Evolutionary conservation across 2,113 vertebrate species (phyloP).

Genomic region (Sialia sialis): DNA sequence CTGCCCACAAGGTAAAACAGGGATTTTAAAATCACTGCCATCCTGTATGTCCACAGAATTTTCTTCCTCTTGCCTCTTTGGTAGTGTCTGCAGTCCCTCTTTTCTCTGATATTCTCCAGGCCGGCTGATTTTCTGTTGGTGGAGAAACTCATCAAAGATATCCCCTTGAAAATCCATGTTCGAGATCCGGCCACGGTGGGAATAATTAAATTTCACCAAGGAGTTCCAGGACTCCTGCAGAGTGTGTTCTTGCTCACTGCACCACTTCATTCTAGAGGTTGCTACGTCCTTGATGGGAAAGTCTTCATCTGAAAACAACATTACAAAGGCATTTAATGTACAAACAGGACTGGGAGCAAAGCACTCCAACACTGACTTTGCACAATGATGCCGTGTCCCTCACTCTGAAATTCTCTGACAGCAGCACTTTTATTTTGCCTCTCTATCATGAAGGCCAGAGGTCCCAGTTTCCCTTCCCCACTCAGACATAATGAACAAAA

Average conservation of each 20-base stretch:
- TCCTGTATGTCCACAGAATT: constrained; percentile 56
- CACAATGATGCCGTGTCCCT: neutral
- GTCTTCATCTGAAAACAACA: constrained; percentile 62
- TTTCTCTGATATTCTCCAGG: constrained; percentile 33
- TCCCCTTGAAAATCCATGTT: constrained; percentile 86
- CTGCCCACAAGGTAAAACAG: constrained; percentile 86
- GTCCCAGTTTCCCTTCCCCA: neutral
- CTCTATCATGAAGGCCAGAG: neutral
- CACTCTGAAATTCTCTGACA: neutral
- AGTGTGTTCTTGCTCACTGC: constrained; percentile 78
- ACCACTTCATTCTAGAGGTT: constrained; percentile 51
- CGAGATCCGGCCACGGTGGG: constrained; percentile 89
- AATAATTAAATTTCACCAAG: constrained; percentile 87
- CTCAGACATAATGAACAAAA: neutral
- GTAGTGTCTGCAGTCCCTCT: constrained; percentile 38
- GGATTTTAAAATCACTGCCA: constrained; percentile 84
- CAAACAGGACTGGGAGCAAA: neutral
- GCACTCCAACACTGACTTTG: neutral
- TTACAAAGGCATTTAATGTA: neutral
- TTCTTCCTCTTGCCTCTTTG: constrained; percentile 43
- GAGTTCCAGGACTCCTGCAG: constrained; percentile 91
- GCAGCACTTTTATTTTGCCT: neutral
- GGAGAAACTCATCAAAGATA: constrained; percentile 92
- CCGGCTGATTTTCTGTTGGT: constrained; percentile 74
- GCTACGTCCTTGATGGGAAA: neutral